Base-by-base conservation (phyloP, 2,113 vertebrate genomes). In the Embiotoca jacksoni region DNA sequence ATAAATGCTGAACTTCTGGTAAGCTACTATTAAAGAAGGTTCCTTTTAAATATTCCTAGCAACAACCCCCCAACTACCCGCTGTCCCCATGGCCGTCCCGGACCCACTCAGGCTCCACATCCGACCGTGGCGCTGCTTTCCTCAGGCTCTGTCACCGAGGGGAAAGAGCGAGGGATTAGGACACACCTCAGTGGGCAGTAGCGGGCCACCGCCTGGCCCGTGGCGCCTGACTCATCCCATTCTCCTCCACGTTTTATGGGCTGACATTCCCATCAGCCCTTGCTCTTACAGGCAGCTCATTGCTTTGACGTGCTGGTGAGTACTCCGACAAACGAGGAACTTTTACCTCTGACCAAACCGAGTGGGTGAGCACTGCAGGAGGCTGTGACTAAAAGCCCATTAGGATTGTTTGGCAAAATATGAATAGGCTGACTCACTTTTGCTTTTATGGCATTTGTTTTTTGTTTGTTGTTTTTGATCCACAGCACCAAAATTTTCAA, bases 191-290 rank as follows among this genome's bases (percentile, higher is more conserved):
- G 72, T 90, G 85, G 84, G 78, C 78, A 80, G 30, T 57, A 63
- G 62, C 83, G 66, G 82, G 68, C 82, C 56, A n/a, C 57, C 15
- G 69, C 72, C 86, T 61, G 63, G 76, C 89, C 87, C 57, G 37
- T 72, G 54, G 81, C 68, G 75, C 76, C 91, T 85, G 87, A 92
- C 86, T 93, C 87, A 89, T 91, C 75, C 82, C 78, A 56, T 67
- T 89, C 47, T 78, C 70, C 78, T 87, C 84, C 64, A 67, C 53
- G 73, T 64, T 74, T 73, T 58, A 77, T 33, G 87, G 78, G 56
- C 89, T 90, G 89, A 92, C 93, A 89, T 82, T 91, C 90, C 85
- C 91, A 91, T 92, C 91, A 91, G 82, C 72, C 72, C 57, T 61
- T 84, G 82, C 64, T 87, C 59, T 72, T 32, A 16, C 55, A 58